Percentiles rank a stretch among this genome's conserved stretches.
phyloP scores from a whole-genome alignment of 2,888 invertebrate species.

The Ophonus ardosiacus region DNA sequence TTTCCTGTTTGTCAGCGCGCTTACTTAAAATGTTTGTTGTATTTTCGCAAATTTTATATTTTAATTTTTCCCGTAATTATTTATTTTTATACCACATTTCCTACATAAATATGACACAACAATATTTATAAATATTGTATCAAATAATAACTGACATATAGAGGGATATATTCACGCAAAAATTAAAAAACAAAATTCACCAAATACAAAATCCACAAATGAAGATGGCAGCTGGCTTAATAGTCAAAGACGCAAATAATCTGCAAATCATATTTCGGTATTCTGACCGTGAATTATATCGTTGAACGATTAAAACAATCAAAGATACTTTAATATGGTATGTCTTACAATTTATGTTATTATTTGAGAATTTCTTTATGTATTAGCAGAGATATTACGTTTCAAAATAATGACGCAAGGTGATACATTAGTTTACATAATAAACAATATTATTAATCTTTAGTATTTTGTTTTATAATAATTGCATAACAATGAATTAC shows the following conservation, averaged over 20 bases:
- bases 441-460: neutral
- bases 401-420: conserved; percentile 22
- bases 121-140: neutral
- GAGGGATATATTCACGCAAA: neutral
- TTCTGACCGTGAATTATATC: conserved; percentile 73
- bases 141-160: neutral
- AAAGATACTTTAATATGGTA: conserved; percentile 61
- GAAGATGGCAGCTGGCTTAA: conserved; percentile 60
- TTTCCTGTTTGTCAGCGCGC: neutral
- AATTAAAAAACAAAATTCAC: neutral
- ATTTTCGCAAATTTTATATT: too few relatives aligned
- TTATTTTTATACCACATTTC: too few relatives aligned
- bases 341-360: conserved; percentile 56
- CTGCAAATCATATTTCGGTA: conserved; percentile 67
- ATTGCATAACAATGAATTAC: too few relatives aligned
- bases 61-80: too few relatives aligned
- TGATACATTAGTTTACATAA: conserved; percentile 37
- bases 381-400: conserved; percentile 1
- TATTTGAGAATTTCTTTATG: neutral
- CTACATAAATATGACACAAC: too few relatives aligned
- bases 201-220: neutral
- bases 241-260: conserved; percentile 55
- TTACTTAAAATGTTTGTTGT: neutral
- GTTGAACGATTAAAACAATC: conserved; percentile 68
- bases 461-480: neutral